Conservation (phyloP, 2,113 vertebrate species). For the Prinia subflava region DNA sequence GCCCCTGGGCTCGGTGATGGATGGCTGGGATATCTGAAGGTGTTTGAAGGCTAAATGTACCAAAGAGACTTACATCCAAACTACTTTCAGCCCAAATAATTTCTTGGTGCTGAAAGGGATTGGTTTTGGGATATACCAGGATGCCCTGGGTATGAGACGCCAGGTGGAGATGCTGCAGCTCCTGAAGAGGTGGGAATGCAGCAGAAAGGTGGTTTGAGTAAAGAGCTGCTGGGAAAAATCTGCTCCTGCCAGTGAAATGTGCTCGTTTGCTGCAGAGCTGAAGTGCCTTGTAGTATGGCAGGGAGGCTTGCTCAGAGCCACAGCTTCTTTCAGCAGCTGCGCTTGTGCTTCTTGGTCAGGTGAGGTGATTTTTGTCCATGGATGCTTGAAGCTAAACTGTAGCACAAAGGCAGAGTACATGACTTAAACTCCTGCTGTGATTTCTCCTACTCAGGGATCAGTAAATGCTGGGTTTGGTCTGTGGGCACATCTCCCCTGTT, state of each 20-base stretch:
- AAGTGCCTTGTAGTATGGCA: neutral
- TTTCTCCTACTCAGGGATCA: neutral
- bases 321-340: neutral
- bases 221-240: neutral
- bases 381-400: neutral
- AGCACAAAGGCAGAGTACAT: neutral
- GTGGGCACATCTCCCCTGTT: neutral
- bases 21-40: neutral
- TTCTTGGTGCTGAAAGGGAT: neutral
- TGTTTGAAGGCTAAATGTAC: neutral
- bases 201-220: neutral
- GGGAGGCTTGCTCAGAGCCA: neutral
- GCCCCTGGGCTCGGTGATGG: neutral
- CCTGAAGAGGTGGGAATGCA: accelerated
- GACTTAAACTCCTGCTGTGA: neutral
- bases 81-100: neutral
- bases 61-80: neutral
- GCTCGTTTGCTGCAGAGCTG: neutral
- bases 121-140: neutral
- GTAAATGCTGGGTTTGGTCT: neutral
- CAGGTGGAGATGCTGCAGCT: neutral
- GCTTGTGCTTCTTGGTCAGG: neutral
- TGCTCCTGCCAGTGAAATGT: neutral
- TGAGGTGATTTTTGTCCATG: neutral
- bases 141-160: neutral